These are phyloP conservation scores for Ammodytes marinus DNA, from an alignment of 2,113 vertebrate genomes.

Conservation along the genomic window DNA sequence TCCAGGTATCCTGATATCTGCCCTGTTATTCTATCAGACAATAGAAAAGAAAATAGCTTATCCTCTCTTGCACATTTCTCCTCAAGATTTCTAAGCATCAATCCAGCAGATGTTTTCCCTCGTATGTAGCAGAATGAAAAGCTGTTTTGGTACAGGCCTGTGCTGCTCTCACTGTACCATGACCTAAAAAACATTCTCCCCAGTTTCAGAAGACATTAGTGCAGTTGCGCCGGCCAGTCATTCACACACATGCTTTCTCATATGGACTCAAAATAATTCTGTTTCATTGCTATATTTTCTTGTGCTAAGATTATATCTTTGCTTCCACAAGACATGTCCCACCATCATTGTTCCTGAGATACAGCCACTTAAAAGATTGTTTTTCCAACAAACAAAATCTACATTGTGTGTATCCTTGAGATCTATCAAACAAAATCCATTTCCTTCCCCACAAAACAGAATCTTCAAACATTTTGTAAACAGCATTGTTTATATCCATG, in stretches of 20 bases:
- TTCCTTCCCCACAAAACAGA: background rate
- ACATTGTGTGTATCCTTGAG: background rate
- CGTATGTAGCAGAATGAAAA: constrained; percentile 17
- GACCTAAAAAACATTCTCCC: background rate
- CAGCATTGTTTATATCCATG: background rate
- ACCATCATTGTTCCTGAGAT: background rate
- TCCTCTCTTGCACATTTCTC: background rate
- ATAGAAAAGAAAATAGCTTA: constrained; percentile 38
- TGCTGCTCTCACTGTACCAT: background rate
- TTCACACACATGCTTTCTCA: background rate
- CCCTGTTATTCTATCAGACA: constrained; percentile 47
- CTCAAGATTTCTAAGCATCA: background rate
- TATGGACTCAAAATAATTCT: background rate
- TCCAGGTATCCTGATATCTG: constrained; percentile 42
- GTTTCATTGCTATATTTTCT: background rate
- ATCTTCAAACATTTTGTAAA: background rate
- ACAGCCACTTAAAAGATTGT: background rate
- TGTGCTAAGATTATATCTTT: background rate
- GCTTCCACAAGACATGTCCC: background rate
- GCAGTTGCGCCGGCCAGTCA: constrained; percentile 7
- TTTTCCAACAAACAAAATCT: background rate
- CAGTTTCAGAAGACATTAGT: background rate
- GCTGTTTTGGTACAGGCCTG: constrained; percentile 1
- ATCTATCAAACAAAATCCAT: background rate
- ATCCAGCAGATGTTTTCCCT: background rate